Evolutionary conservation across 2,888 invertebrate species (phyloP), one percentile per base, ranked within the genome.

Genomic region (Tiliacea aurago): DNA sequence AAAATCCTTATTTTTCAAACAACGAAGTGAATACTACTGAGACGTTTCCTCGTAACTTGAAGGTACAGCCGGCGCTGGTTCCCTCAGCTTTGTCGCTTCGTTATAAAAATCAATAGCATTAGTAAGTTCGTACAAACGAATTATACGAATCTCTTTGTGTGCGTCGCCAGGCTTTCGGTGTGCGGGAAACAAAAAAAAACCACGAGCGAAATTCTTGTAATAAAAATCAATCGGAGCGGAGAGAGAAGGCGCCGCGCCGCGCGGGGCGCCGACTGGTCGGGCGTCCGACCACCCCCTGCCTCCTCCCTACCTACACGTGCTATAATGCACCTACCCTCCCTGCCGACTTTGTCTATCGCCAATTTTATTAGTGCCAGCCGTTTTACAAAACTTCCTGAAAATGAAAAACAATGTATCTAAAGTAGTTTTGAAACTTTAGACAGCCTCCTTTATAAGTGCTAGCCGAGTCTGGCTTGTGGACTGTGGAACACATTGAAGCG

Each of bases 151-250:
- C 90, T 90, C 92, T 91, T 90, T 94, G 95, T 95, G 95, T 96
- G 95, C 93, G 95, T 94, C 88, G 87, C 84, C 87, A 87, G 90
- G 91, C 91, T 91, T 89, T 92, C 90, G 84, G 93, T 94, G 95
- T 94, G 95, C 93, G 94, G 90, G 92, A 93, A 95, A 94, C 93
- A 94, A 95, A 96, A 94, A 93, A 95, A 95, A 95, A 93, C 94
- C 94, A 92, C 93, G 93, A 95, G 93, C 94, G 92, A 95, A 95
- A 96, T 96, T 95, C 96, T 96, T 96, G 96, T 96, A 96, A 96
- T 96, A 96, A 96, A 96, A 96, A 96, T 96, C 96, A 96, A 96
- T 96, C 96, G 97, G 94, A 95, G 96, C 94, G 94, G 94, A 95
- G 95, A 94, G 94, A 94, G 95, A 94, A 94, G 95, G 95, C 95